Base-by-base conservation (phyloP, 2,888 invertebrate species). In the Hedya salicella region DNA sequence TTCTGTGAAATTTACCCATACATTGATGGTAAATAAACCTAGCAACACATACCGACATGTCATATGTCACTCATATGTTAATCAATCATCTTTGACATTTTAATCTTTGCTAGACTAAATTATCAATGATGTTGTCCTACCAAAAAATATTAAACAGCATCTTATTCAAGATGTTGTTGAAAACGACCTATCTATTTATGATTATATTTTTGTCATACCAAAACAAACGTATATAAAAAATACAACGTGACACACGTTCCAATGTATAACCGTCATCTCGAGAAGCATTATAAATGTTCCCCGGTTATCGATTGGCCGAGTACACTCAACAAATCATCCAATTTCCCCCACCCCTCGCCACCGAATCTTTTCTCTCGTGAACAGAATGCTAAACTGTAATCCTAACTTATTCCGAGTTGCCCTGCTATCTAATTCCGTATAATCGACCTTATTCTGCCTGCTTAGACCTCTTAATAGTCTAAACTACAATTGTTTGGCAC, bases 201-300 rank as follows among this genome's bases (percentile, higher is more conserved):
- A n/a, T n/a, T n/a, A n/a, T n/a, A n/a, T n/a, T n/a, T n/a, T n/a
- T n/a, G n/a, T n/a, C n/a, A n/a, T n/a, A n/a, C n/a, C n/a, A n/a
- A n/a, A n/a, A n/a, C n/a, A n/a, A n/a, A n/a, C n/a, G n/a, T n/a
- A n/a, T n/a, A n/a, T n/a, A n/a, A n/a, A n/a, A n/a, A n/a, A n/a
- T n/a, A n/a, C n/a, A n/a, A n/a, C n/a, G n/a, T 25, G 25, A 25
- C 77, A 76, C 70, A 70, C 65, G 74, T 74, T 71, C 68, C 70
- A 67, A 76, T 76, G 74, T 79, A 84, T 86, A 83, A 85, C 86
- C 82, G 83, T 85, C 80, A 85, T 83, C 78, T 83, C 77, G 74
- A 74, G 73, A 75, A 78, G 74, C 76, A 78, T 82, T 83, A 82
- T 77, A 75, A 80, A 82, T 82, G 79, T 78, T 77, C 70, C 78